Base-by-base conservation (phyloP, 2,113 vertebrate genomes). In the Chunga burmeisteri region DNA sequence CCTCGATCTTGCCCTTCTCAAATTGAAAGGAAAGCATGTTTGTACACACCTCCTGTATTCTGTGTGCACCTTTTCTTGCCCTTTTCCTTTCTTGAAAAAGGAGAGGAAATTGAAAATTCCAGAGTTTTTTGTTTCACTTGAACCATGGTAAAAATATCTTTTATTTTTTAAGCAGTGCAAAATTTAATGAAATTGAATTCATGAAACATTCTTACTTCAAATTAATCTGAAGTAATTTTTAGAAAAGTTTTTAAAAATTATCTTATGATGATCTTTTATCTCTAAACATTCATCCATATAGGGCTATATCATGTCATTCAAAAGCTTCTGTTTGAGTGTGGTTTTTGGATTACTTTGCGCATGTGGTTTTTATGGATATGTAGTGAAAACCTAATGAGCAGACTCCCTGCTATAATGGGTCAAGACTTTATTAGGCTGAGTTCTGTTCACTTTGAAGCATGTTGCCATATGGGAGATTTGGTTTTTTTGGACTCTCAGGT, bases 361-460 rank as follows among this genome's bases (percentile, higher is more conserved):
- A 1, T 7, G n/a, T 36, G 47, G 0, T 15, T 87, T 80, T 75
- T 8, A 21, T 74, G 71, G 55, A 19, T 90, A 42, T 81, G 88
- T 75, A 68, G 65, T 23, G 84, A 77, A 73, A 80, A 8, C 79
- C 66, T 93, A 84, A 94, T 80, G 59, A 96, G 85, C 88, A 58
- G 61, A 17, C 44, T 96, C 70, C 29, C 46, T 61, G 21, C 73
- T 91, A 38, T 40, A 50, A 53, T 0, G 2, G 86, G 73, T 83
- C 71, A 65, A 62, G 83, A 50, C 73, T 44, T 82, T 29, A 5
- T 65, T 12, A 71, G 66, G 29, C 80, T 86, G 78, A 68, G 70
- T 77, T 95, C 87, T 96, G 50, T 18, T 94, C 63, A 5, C 66
- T 96, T 96, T 88, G 93, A 94, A 67, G 83, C 84, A 26, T 1